Evolutionary conservation across 1,140 invertebrate genomes (phyloP), one percentile per base, ranked within the genome.

Genomic region (Drosophila carrolli): DNA sequence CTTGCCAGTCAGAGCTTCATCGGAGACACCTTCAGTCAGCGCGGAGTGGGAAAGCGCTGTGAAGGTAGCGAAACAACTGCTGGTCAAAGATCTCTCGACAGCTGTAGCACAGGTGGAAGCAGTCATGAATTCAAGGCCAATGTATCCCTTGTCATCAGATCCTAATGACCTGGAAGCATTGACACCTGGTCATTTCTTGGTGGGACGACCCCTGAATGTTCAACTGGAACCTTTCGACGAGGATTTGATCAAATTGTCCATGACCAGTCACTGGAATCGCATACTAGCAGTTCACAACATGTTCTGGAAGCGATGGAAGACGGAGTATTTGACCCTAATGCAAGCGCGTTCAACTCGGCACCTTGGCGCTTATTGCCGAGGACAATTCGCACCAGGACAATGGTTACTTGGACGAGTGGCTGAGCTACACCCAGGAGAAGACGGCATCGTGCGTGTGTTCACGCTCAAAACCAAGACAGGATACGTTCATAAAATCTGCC

Each of bases 141-240:
- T 44, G 43, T 44, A 19, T 16, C 43, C 43, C 5, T 44, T 44
- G 14, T 16, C 43, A 14, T n/a, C 27, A 7, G 27, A 35, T 32
- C 13, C 47, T 6, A 50, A 48, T 19, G 4, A 40, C 4, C 13
- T 55, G 1, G 32, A 54, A 23, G 13, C 13, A 19, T 27, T 55
- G n/a, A 47, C 61, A 0, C 51, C 61, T 5, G 61, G 60, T 44
- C 60, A 37, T 55, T 55, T 65, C 10, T 47, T 63, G 43, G 23
- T 55, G 16, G 61, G 51, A 11, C 51, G 29, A n/a, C 61, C 43
- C 1, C 32, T 47, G 4, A 58, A 58, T 14, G 3, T 1, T 8
- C 10, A 19, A 10, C 1, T 44, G 10, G 11, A 60, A n/a, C 35
- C 51, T 5, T 54, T 65, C 27, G 35, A 40, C 37, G 44, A 56